These are phyloP conservation scores for Eudasyphora cyanicolor DNA, from an alignment of 2,888 invertebrate species.

Conservation along the genomic window DNA sequence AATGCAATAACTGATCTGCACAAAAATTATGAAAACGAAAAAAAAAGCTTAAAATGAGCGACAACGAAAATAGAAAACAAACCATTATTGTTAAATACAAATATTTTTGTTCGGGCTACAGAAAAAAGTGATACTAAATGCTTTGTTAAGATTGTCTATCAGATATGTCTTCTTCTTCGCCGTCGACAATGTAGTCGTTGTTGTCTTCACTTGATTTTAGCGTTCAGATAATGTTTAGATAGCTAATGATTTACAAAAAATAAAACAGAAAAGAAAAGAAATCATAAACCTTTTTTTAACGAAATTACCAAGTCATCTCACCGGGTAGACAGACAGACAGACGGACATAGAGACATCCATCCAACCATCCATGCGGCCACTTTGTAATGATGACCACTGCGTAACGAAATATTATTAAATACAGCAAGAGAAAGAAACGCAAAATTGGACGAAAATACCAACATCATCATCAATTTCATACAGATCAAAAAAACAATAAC, in stretches of 20 bases:
- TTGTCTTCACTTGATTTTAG: neutral
- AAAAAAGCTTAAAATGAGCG: too few relatives aligned
- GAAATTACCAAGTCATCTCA: neutral
- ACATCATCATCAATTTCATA: conserved; percentile 20
- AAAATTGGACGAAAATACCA: neutral
- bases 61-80: conserved; percentile 4
- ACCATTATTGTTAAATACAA: neutral
- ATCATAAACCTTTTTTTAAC: neutral
- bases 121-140: conserved; percentile 1
- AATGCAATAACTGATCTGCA: neutral
- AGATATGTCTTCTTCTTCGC: neutral
- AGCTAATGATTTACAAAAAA: conserved; percentile 18
- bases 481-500: too few relatives aligned
- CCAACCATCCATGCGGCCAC: too few relatives aligned
- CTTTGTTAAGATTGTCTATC: neutral
- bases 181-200: too few relatives aligned
- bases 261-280: neutral
- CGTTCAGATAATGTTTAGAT: conserved; percentile 19
- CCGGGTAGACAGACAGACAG: neutral
- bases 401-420: conserved; percentile 11
- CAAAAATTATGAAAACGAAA: neutral
- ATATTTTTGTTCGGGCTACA: neutral
- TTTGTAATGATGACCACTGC: neutral
- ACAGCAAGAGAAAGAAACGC: neutral
- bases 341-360: neutral